Percentiles rank a stretch among this genome's conserved stretches.
Conservation (phyloP, 2,797 vertebrate species). For the Capromys pilorides region DNA sequence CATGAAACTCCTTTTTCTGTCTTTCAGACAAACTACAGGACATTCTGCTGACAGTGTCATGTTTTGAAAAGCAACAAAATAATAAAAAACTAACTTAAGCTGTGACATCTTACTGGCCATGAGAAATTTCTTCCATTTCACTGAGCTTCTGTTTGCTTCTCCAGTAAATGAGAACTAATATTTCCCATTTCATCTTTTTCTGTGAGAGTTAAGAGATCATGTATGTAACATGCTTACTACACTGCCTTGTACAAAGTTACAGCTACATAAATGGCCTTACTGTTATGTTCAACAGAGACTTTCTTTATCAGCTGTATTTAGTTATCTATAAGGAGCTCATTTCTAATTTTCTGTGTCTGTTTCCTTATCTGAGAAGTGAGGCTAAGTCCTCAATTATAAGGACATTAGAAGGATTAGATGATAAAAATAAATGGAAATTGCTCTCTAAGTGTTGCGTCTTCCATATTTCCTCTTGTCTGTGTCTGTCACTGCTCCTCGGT, state of each 20-base stretch:
- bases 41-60: slow-evolving; percentile 25
- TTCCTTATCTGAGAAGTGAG: not conserved
- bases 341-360: not conserved
- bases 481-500: not conserved
- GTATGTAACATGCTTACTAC: not conserved
- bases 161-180: not conserved
- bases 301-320: not conserved
- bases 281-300: not conserved
- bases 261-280: not conserved
- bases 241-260: not conserved
- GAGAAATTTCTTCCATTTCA: not conserved
- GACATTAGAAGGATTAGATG: not conserved
- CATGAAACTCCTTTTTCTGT: slow-evolving; percentile 13
- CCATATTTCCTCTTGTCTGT: not conserved
- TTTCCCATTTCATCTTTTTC: not conserved
- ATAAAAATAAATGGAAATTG: too few relatives aligned
- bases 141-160: not conserved
- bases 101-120: not conserved
- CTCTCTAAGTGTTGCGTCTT: not conserved
- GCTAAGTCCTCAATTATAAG: not conserved
- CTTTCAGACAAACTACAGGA: slow-evolving; percentile 12
- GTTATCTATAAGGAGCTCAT: not conserved
- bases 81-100: slow-evolving; percentile 31
- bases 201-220: not conserved
- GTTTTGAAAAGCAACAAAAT: slow-evolving; percentile 42